These are phyloP conservation scores for Rutilus rutilus DNA, from an alignment of 2,113 vertebrate genomes.

Conservation along the genomic window DNA sequence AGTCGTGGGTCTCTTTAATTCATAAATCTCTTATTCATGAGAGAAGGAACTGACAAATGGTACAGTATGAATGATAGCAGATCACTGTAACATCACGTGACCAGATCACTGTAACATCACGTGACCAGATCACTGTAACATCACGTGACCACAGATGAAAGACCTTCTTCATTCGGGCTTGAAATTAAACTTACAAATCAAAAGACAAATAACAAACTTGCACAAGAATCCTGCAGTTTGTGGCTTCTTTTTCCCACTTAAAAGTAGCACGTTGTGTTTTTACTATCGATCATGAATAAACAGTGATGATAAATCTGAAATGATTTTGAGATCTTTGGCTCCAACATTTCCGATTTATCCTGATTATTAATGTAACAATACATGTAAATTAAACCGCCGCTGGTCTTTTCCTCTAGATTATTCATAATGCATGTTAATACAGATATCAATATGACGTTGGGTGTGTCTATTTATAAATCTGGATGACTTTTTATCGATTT, in stretches of 20 bases:
- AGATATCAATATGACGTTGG: background rate
- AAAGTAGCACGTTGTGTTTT: background rate
- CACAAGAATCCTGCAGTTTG: background rate
- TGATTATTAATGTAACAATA: background rate
- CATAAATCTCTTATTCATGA: too few species aligned
- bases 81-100: too few species aligned
- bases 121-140: too few species aligned
- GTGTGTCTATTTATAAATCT: background rate
- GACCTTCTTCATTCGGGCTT: background rate
- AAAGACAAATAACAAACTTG: background rate
- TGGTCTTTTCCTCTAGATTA: background rate
- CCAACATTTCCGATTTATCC: background rate
- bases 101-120: too few species aligned
- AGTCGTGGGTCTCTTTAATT: too few species aligned
- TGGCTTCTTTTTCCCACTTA: background rate
- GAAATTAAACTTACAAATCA: background rate
- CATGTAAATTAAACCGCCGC: background rate
- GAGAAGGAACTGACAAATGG: too few species aligned
- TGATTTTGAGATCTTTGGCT: too few species aligned
- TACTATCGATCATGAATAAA: background rate
- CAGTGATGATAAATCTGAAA: background rate
- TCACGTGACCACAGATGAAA: background rate
- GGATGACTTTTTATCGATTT: background rate
- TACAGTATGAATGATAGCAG: too few species aligned
- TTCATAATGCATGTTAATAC: background rate